Conservation (phyloP, 2,888 invertebrate species). For the Dynastes maya region DNA sequence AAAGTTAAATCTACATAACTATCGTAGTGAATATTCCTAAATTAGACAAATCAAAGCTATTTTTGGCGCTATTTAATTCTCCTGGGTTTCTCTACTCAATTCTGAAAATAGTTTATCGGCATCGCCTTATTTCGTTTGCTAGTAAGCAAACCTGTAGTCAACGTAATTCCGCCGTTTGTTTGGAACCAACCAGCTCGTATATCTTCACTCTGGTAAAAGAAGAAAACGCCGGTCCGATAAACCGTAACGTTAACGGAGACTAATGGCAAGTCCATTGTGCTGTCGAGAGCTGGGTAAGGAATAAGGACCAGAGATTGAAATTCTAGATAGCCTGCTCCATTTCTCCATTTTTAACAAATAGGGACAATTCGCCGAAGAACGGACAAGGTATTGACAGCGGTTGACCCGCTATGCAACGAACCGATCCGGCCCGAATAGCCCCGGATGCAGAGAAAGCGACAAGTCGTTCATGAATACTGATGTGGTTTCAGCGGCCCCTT, state of each 20-base stretch:
- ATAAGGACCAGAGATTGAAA: conserved; percentile 49
- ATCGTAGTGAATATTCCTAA: too few relatives aligned
- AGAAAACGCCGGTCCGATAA: conserved; percentile 17
- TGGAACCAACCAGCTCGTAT: conserved; percentile 31
- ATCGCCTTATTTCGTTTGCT: not conserved
- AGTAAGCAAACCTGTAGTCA: not conserved
- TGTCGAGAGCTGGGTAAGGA: conserved; percentile 24
- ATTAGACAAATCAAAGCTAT: too few relatives aligned
- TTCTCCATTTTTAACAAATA: conserved; percentile 55
- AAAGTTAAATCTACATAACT: too few relatives aligned
- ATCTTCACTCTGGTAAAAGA: conserved; percentile 1
- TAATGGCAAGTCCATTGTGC: conserved; percentile 41
- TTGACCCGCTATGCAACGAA: conserved; percentile 62
- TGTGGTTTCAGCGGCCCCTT: conserved; percentile 59
- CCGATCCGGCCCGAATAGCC: conserved; percentile 59
- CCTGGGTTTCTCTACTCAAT: too few relatives aligned
- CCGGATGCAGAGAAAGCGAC: conserved; percentile 55
- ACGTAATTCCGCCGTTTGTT: conserved; percentile 17
- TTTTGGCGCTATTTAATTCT: too few relatives aligned
- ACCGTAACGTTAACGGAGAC: conserved; percentile 37
- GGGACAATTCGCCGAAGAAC: conserved; percentile 54
- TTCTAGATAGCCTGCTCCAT: conserved; percentile 47
- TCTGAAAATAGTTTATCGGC: not conserved
- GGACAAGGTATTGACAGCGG: conserved; percentile 66
- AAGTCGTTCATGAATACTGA: conserved; percentile 67